These are phyloP conservation scores for Tiliacea citrago DNA, from an alignment of 2,888 invertebrate species.

Conservation along the genomic window DNA sequence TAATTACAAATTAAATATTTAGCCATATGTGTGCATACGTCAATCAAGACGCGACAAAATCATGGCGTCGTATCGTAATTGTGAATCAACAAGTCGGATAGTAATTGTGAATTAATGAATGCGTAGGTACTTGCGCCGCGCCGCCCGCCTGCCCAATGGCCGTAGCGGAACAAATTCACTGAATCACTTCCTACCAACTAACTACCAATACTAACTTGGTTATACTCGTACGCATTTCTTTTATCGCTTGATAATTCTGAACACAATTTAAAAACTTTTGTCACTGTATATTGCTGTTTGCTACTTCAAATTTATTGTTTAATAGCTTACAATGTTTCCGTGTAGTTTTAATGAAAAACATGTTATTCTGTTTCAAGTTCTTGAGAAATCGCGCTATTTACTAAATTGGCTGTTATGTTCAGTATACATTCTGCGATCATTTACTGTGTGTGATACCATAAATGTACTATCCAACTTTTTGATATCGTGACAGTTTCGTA, in stretches of 20 bases:
- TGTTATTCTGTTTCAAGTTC: constrained; percentile 37
- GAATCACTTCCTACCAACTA: constrained; percentile 60
- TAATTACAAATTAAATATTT: constrained; percentile 28
- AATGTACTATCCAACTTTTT: not conserved
- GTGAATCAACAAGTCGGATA: constrained; percentile 39
- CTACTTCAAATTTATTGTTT: constrained; percentile 39
- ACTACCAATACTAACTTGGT: constrained; percentile 46
- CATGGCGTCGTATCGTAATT: constrained; percentile 27
- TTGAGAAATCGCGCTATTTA: constrained; percentile 40
- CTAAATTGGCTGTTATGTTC: constrained; percentile 41
- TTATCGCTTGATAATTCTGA: constrained; percentile 46
- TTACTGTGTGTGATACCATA: not conserved
- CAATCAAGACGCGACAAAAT: constrained; percentile 46
- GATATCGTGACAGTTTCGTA: constrained; percentile 7
- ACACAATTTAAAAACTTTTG: constrained; percentile 49
- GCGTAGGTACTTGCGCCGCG: too few species aligned
- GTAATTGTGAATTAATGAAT: constrained; percentile 57
- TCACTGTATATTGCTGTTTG: constrained; percentile 31
- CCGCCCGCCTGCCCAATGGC: constrained; percentile 43
- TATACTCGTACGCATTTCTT: constrained; percentile 55
- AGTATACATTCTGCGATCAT: constrained; percentile 13
- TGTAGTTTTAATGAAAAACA: constrained; percentile 51
- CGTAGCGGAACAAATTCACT: constrained; percentile 53
- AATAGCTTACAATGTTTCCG: constrained; percentile 44
- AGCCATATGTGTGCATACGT: constrained; percentile 21